phyloP scores from a whole-genome alignment of 2,797 vertebrate genomes.

The Hypotaenidia philippensis region DNA sequence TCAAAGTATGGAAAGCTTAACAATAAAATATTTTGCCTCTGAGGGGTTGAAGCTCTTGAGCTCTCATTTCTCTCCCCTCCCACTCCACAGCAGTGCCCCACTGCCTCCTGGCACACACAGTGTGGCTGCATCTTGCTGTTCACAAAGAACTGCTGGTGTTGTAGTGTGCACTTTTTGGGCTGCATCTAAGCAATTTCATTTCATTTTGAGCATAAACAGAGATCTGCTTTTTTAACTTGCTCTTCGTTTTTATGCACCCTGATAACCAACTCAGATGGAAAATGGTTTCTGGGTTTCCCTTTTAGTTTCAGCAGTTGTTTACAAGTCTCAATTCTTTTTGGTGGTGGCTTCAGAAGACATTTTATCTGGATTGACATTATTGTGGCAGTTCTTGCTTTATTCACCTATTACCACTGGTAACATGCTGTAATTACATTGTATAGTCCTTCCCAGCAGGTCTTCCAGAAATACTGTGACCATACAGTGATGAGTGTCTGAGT shows the following conservation, averaged over 20 bases:
- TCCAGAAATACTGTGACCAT: neutral
- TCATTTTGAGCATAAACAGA: neutral
- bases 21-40: neutral
- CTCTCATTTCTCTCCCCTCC: neutral
- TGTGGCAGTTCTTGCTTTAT: neutral
- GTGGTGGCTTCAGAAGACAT: neutral
- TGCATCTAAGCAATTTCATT: neutral
- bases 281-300: slow-evolving; percentile 34
- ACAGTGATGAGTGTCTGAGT: neutral
- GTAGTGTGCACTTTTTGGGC: neutral
- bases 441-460: neutral
- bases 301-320: slow-evolving; percentile 13
- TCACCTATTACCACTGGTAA: neutral
- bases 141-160: neutral
- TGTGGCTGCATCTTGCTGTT: neutral
- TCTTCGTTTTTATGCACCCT: neutral
- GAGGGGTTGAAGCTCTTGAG: neutral
- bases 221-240: neutral
- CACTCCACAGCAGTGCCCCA: accelerated
- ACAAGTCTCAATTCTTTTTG: neutral
- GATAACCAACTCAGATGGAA: slow-evolving; percentile 15
- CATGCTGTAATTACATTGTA: neutral
- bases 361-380: neutral
- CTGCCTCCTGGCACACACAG: neutral
- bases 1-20: neutral